Base-by-base conservation (phyloP, 2,888 invertebrate genomes). In the Metacarcinus magister region DNA sequence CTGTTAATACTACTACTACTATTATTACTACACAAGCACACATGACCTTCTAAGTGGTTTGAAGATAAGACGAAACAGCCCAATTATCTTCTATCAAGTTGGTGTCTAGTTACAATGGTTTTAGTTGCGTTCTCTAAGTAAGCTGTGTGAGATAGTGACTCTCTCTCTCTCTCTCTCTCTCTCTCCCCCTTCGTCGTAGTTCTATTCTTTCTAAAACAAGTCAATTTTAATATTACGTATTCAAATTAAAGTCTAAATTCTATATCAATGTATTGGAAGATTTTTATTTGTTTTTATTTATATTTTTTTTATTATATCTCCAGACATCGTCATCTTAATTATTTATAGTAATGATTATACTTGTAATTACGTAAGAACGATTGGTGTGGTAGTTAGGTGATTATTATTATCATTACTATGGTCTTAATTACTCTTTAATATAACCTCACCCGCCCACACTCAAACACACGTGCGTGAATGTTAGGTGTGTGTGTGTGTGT, bases 121-220 rank as follows among this genome's bases (percentile, higher is more conserved):
- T 43, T 28, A 13, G 82, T n/a, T 28, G 7, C 94, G 1, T 2
- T n/a, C 16, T 19, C 10, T 23, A 44, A 43, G 23, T 28, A 43
- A 19, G 43, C 90, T 32, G 43, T 13, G 19, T 23, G 7, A 23
- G 19, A 43, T 28, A 44, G 7, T 91, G 44, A n/a, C 93, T 54
- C 60, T 44, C 94, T 94, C 89, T 46, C 87, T 94, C 87, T 87
- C 89, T 89, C 94, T 87, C 94, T 94, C 89, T 43, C 89, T 89
- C 94, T 28, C 89, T 94, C 94, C 89, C 46, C 28, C 89, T 89
- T 89, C 28, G 87, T 94, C 87, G 46, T n/a, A 3, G 4, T 28
- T 0, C 39, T 39, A 19, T 10, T 67, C 67, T n/a, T 23, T 67
- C 67, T 67, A 87, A 32, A 8, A 28, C 19, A 5, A n/a, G 5